Evolutionary conservation across 2,113 vertebrate genomes (phyloP).

Genomic region (Salvator merianae): DNA sequence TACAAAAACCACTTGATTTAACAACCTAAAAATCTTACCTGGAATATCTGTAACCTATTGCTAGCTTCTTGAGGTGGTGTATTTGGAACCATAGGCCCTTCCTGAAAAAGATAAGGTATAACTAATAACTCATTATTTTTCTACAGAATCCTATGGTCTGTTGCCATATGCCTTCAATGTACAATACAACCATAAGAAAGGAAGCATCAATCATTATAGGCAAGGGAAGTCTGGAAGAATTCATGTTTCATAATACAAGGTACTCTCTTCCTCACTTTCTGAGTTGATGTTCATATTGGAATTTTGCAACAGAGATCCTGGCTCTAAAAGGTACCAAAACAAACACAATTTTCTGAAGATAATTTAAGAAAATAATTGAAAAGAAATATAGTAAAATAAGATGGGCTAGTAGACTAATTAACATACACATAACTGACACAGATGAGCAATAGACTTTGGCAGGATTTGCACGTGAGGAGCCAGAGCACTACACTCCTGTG

Average conservation of each 20-base stretch:
- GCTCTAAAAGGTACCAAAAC: neutral
- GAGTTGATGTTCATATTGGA: neutral
- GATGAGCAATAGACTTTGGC: too few relatives aligned
- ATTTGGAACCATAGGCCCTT: conserved; percentile 84
- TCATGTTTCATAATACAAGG: neutral
- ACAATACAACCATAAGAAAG: neutral
- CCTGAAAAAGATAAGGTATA: conserved; percentile 70
- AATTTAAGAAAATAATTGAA: neutral
- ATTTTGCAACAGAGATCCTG: neutral
- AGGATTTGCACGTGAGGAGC: too few relatives aligned
- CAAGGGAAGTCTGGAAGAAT: neutral
- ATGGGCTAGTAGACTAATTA: neutral
- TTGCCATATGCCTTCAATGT: neutral
- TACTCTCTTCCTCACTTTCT: neutral
- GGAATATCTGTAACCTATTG: conserved; percentile 78
- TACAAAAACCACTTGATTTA: conserved; percentile 24
- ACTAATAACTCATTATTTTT: conserved; percentile 36
- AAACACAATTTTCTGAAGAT: neutral
- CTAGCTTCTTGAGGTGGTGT: conserved; percentile 85
- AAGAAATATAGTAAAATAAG: neutral
- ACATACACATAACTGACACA: too few relatives aligned
- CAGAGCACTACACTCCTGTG: too few relatives aligned
- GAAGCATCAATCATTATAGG: neutral
- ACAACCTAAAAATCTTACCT: conserved; percentile 71
- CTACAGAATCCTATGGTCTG: neutral